Conservation (phyloP, 2,797 vertebrate genomes). For the Coranthus polyacanthus region DNA sequence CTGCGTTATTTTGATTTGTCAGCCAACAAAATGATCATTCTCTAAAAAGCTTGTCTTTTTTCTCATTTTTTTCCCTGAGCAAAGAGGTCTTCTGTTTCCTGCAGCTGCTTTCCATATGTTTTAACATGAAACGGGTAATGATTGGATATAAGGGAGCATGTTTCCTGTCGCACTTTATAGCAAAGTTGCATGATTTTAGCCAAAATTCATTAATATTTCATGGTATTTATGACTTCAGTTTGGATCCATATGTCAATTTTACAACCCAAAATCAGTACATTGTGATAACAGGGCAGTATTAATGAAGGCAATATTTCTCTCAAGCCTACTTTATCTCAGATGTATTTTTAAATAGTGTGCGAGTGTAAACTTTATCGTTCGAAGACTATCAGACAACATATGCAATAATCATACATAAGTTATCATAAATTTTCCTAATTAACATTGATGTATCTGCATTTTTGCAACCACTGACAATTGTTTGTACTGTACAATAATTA, state of each 20-base stretch:
- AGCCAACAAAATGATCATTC: background rate
- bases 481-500: background rate
- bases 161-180: conserved; percentile 12
- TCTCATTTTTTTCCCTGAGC: background rate
- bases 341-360: conserved; percentile 14
- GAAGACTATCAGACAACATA: conserved; percentile 11
- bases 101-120: conserved; percentile 57
- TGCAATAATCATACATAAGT: background rate
- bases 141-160: conserved; percentile 20
- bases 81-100: conserved; percentile 8
- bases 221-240: conserved; percentile 4
- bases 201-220: conserved; percentile 10
- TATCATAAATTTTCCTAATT: conserved; percentile 13
- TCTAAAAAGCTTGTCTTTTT: background rate
- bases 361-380: background rate
- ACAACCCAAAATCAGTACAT: conserved; percentile 1
- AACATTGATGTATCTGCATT: background rate
- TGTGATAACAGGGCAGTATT: no score
- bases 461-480: background rate
- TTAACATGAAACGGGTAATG: conserved; percentile 22
- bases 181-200: conserved; percentile 14
- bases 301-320: background rate
- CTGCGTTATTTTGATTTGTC: conserved; percentile 1
- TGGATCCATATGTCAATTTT: conserved; percentile 4
- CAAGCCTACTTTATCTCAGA: conserved; percentile 2